Conservation (phyloP, 2,888 invertebrate genomes). For the Charanyca ferruginea region DNA sequence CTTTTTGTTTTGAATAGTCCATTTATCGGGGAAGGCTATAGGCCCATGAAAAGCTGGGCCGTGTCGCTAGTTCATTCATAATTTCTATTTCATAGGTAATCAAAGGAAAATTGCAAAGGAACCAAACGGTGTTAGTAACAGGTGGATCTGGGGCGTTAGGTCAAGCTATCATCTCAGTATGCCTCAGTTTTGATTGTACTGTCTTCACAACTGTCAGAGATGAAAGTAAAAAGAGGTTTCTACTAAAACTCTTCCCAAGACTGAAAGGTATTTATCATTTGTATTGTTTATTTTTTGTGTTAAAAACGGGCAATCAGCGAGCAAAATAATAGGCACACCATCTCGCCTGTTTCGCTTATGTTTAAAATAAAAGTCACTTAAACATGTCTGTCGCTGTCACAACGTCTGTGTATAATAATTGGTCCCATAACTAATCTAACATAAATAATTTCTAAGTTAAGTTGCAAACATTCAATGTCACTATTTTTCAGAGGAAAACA, state of each 20-base stretch:
- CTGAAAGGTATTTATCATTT: not conserved
- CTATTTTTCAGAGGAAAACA: not conserved
- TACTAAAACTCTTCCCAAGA: conserved; percentile 13
- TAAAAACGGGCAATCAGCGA: too few relatives aligned
- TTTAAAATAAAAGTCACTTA: too few relatives aligned
- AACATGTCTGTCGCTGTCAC: too few relatives aligned
- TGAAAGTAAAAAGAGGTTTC: conserved; percentile 3
- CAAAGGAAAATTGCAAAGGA: not conserved
- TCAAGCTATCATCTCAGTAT: conserved; percentile 24
- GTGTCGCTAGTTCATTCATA: not conserved
- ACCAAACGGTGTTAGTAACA: conserved; percentile 5
- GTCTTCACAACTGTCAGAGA: conserved; percentile 20
- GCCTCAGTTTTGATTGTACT: conserved; percentile 16
- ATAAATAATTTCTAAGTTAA: too few relatives aligned
- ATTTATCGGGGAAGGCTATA: too few relatives aligned
- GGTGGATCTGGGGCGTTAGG: conserved; percentile 30
- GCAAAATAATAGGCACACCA: too few relatives aligned
- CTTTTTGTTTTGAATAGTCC: too few relatives aligned
- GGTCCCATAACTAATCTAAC: too few relatives aligned
- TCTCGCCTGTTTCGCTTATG: too few relatives aligned
- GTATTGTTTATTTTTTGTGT: not conserved
- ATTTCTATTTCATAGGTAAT: not conserved
- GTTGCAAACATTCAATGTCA: not conserved
- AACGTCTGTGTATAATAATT: too few relatives aligned
- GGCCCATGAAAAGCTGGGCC: too few relatives aligned